These are phyloP conservation scores for Disparrhopalites patrizii DNA, from an alignment of 2,888 invertebrate species.

Conservation along the genomic window DNA sequence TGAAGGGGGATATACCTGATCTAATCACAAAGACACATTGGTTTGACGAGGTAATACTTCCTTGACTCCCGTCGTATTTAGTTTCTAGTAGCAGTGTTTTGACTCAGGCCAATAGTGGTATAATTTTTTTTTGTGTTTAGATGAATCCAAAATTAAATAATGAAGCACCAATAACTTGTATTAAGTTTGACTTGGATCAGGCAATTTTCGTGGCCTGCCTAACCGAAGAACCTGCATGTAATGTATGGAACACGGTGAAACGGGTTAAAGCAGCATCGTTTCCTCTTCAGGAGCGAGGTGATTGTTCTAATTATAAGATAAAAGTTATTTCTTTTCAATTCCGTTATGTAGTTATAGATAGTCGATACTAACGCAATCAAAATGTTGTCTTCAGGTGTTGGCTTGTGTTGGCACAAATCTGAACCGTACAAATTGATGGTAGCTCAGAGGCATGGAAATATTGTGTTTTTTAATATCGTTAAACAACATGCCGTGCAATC, in stretches of 20 bases:
- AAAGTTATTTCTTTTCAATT: background rate
- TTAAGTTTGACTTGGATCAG: constrained; percentile 63
- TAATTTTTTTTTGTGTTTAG: background rate
- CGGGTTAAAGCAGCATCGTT: constrained; percentile 59
- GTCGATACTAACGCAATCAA: background rate
- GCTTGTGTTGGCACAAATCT: constrained; percentile 65
- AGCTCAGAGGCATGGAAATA: constrained; percentile 69
- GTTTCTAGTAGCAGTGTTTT: background rate
- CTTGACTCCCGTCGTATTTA: background rate
- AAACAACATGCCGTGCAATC: constrained; percentile 65
- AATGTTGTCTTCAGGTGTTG: constrained; percentile 50
- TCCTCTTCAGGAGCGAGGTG: constrained; percentile 52
- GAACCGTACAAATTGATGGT: constrained; percentile 68
- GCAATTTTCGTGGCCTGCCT: constrained; percentile 68
- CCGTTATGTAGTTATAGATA: background rate
- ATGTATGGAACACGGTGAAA: constrained; percentile 60
- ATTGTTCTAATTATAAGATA: background rate
- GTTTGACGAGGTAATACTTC: constrained; percentile 12
- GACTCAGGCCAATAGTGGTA: no score
- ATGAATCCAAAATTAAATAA: constrained; percentile 9
- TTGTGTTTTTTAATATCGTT: constrained; percentile 67
- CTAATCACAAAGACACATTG: constrained; percentile 3
- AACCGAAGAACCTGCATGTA: constrained; percentile 71
- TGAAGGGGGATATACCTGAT: constrained; percentile 13
- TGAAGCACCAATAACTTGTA: constrained; percentile 31